Conservation (phyloP, 2,888 invertebrate species). For the Watsonalla binaria region DNA sequence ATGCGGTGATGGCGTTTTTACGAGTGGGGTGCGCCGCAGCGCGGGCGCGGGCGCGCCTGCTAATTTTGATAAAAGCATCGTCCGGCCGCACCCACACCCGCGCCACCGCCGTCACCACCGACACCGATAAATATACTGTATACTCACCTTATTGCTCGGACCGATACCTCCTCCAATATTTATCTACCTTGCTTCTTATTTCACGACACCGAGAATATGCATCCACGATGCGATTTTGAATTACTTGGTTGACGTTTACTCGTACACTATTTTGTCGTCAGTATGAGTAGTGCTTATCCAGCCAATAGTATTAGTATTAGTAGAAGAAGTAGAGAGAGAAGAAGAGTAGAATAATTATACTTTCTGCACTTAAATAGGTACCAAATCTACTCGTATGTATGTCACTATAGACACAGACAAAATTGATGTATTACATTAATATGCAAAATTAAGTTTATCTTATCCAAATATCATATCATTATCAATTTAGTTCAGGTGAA, state of each 20-base stretch:
- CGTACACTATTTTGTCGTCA: no score
- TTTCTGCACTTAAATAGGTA: no score
- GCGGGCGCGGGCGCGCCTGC: conserved; percentile 60
- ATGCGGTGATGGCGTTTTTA: conserved; percentile 69
- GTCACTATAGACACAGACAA: no score
- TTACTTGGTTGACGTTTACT: neutral
- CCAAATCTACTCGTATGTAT: no score
- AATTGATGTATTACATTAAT: no score
- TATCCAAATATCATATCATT: no score
- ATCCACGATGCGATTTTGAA: neutral
- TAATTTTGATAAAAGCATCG: conserved; percentile 78
- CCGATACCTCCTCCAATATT: neutral
- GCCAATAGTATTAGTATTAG: no score
- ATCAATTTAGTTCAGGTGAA: no score
- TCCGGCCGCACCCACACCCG: conserved; percentile 60
- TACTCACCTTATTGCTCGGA: conserved; percentile 3
- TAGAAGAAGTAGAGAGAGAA: no score
- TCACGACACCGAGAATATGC: conserved; percentile 10
- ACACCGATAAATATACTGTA: conserved; percentile 46
- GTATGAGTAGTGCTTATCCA: no score
- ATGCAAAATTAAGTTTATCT: no score
- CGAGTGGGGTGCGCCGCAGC: conserved; percentile 64
- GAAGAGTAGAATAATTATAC: no score
- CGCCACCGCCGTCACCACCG: conserved; percentile 42
- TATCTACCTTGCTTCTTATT: neutral